Evolutionary conservation across 2,797 vertebrate species (phyloP).

Genomic region (Lophura swinhoii): DNA sequence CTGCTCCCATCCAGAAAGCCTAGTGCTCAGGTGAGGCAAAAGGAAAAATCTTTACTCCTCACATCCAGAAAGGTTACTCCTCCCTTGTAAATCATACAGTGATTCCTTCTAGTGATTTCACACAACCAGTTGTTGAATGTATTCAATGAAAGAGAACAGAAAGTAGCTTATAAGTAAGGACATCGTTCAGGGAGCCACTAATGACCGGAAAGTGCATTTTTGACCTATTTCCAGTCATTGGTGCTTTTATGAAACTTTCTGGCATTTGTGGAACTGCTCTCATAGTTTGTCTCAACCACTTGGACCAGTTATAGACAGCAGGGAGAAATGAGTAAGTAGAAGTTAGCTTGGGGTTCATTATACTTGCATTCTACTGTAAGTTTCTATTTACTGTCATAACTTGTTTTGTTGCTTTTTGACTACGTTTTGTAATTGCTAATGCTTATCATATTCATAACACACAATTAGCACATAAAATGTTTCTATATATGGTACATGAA

Average conservation of each 20-base stretch:
- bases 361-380: conserved; percentile 76
- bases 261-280: conserved; percentile 70
- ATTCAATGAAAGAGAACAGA: conserved; percentile 45
- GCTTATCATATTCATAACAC: conserved; percentile 82
- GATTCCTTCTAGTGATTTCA: conserved; percentile 32
- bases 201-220: conserved; percentile 80
- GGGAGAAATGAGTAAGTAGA: conserved; percentile 58
- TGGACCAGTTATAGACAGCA: conserved; percentile 75
- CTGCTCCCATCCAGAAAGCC: not conserved
- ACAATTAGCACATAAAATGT: conserved; percentile 83
- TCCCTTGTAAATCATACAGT: conserved; percentile 9
- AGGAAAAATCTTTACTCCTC: not conserved
- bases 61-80: not conserved
- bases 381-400: conserved; percentile 82
- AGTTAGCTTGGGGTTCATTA: conserved; percentile 79
- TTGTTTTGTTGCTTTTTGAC: conserved; percentile 82
- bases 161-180: conserved; percentile 62
- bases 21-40: not conserved
- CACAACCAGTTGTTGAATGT: conserved; percentile 48
- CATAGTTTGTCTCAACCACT: conserved; percentile 78
- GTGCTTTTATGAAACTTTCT: conserved; percentile 78
- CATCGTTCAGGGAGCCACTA: conserved; percentile 73
- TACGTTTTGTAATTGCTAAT: conserved; percentile 80
- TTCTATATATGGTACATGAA: conserved; percentile 80
- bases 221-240: conserved; percentile 82